Base-by-base conservation (phyloP, 2,888 invertebrate genomes). In the Polymixis flavicincta region DNA sequence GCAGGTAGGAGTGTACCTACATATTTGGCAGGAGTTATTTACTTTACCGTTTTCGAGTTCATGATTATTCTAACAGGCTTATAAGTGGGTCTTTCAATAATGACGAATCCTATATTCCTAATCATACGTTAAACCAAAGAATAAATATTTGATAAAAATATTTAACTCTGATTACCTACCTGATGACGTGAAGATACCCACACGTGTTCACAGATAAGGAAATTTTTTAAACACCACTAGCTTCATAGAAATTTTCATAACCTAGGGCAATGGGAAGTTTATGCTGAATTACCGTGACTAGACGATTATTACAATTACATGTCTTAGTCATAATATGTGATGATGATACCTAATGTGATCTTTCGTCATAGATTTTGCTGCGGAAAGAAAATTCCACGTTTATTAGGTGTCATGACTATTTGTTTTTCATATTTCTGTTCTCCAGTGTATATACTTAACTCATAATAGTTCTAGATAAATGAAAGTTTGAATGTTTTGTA, bases 251-350 rank as follows among this genome's bases (percentile, higher is more conserved):
- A 67, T 63, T 67, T 72, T 72, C 67, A n/a, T 79, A 73, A 76
- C 75, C 79, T 79, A 73, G 67, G 75, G 54, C 72, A 73, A 73
- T 71, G 42, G 60, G 64, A 76, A 64, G 2, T 72, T 63, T 59
- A 37, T 68, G 57, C 70, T 70, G 63, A 60, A 71, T 52, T 61
- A 61, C 19, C 60, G 60, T 79, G 79, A 79, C 61, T 65, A 8
- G 48, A 19, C 25, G 7, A 59, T 65, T 60, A 68, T 60, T 25
- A n/a, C n/a, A 65, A 70, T 61, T 60, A 75, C 17, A n/a, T 32
- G 17, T 25, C 28, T 82, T 69, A 78, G 69, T 83, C 63, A 82
- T 69, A 32, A 74, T 67, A 48, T 37, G 7, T 61, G 19, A 42
- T 48, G n/a, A 22, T 54, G 37, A 32, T 70, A n/a, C 1, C 11